These are phyloP conservation scores for Lophura nycthemera DNA, from an alignment of 2,113 vertebrate genomes.

Conservation along the genomic window DNA sequence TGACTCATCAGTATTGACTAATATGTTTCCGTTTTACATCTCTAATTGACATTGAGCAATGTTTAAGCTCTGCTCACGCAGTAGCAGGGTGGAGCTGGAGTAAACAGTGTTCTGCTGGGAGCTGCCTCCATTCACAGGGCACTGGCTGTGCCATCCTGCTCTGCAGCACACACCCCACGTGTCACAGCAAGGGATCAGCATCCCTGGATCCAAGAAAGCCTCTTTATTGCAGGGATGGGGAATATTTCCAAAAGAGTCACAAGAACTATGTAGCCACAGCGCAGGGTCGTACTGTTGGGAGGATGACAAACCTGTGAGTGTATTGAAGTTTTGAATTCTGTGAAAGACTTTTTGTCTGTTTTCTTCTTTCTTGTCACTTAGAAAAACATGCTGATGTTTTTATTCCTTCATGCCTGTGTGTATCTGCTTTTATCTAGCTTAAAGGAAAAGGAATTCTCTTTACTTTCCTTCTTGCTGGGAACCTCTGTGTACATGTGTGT, in stretches of 20 bases:
- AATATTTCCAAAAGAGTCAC: background rate
- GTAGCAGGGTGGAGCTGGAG: slow-evolving; percentile 52
- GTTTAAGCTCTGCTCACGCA: background rate
- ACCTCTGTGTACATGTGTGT: fast-evolving
- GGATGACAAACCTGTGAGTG: background rate
- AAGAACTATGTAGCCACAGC: background rate
- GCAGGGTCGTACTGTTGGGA: fast-evolving
- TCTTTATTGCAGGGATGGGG: background rate
- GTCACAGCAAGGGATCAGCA: background rate
- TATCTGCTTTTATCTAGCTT: background rate
- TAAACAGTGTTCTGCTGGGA: slow-evolving; percentile 10
- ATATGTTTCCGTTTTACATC: slow-evolving; percentile 44
- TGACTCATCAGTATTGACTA: slow-evolving; percentile 64
- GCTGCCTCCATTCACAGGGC: background rate
- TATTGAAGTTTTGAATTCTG: background rate
- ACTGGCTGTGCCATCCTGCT: background rate
- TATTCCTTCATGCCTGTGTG: background rate
- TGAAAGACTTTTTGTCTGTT: background rate
- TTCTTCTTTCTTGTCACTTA: background rate
- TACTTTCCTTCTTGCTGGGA: background rate
- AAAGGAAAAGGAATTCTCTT: background rate
- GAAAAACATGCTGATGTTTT: background rate
- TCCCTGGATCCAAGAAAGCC: background rate
- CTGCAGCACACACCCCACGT: background rate
- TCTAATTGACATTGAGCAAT: slow-evolving; percentile 55